phyloP scores from a whole-genome alignment of 2,113 vertebrate species.

The Corvus hawaiiensis region DNA sequence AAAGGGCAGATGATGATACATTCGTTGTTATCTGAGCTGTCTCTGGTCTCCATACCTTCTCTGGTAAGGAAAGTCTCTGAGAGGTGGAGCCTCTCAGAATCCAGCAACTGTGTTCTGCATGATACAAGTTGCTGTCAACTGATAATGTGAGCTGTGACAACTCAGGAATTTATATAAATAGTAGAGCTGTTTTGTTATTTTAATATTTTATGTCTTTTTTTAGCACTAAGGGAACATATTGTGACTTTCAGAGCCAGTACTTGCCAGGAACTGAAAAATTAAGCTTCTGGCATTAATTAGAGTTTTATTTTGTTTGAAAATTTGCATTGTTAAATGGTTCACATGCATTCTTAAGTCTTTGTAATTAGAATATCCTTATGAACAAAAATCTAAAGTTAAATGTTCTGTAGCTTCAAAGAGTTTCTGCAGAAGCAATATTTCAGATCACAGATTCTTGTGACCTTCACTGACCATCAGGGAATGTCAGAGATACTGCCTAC shows the following conservation, averaged over 20 bases:
- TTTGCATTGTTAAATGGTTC: neutral
- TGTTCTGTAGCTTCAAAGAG: neutral
- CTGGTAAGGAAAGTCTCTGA: neutral
- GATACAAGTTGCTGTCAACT: neutral
- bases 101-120: neutral
- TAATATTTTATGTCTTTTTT: neutral
- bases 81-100: neutral
- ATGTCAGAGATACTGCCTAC: neutral
- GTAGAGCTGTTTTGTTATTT: neutral
- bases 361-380: neutral
- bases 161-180: neutral
- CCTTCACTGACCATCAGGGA: neutral
- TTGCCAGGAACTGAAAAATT: neutral
- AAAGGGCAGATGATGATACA: neutral
- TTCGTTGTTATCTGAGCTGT: neutral
- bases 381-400: neutral
- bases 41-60: neutral
- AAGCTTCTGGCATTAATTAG: neutral
- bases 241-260: neutral
- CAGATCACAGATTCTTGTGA: neutral
- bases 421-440: neutral
- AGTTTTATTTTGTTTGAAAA: conserved; percentile 17
- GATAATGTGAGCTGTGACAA: neutral
- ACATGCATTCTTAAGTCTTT: neutral
- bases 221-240: neutral